Conservation (phyloP, 2,113 vertebrate genomes). For the Artemisiospiza belli region DNA sequence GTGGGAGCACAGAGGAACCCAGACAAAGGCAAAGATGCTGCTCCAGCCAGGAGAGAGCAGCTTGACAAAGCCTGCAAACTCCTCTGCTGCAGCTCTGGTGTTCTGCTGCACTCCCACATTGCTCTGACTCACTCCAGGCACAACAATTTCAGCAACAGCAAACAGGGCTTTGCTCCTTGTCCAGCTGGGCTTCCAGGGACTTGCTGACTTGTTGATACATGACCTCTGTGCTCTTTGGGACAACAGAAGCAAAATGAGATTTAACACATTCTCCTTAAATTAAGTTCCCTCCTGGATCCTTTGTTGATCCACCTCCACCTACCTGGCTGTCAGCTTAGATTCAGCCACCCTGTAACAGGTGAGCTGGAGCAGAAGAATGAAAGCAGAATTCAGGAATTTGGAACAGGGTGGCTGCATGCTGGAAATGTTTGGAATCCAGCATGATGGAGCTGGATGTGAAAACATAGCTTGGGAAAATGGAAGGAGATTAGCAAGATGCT, state of each 20-base stretch:
- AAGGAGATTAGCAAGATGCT: background rate
- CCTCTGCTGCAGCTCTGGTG: background rate
- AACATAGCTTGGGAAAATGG: background rate
- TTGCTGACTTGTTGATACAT: background rate
- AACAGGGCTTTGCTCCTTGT: background rate
- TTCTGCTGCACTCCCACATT: background rate
- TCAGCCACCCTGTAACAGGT: background rate
- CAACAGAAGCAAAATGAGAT: background rate
- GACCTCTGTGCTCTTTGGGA: background rate
- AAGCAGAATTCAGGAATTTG: background rate
- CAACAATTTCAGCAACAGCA: background rate
- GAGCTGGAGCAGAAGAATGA: background rate
- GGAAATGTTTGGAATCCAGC: background rate
- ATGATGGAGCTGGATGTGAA: background rate
- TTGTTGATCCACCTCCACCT: background rate
- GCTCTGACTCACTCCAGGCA: background rate
- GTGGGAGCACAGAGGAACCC: background rate
- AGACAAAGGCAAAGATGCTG: background rate
- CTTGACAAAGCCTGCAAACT: background rate
- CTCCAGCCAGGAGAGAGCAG: background rate
- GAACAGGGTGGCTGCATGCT: background rate
- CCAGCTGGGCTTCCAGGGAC: background rate
- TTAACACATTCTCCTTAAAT: background rate
- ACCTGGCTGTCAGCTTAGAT: background rate
- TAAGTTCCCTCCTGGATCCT: background rate